A percentile compares a stretch with the other conserved stretches of the same genome.
phyloP scores from a whole-genome alignment of 1,140 invertebrate genomes.

The Triops longicaudatus region DNA sequence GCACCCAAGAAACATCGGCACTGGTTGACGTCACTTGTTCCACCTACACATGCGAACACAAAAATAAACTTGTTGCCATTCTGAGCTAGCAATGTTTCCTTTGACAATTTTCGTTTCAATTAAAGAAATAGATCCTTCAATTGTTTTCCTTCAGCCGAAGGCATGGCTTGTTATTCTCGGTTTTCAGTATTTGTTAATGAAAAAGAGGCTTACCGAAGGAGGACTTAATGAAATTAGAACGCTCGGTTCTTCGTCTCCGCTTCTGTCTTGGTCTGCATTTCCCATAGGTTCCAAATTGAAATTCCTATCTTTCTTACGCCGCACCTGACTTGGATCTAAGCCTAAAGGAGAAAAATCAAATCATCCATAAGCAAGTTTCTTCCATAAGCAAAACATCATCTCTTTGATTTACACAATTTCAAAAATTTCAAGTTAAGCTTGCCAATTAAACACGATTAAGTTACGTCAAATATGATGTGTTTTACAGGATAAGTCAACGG shows the following conservation, averaged over 20 bases:
- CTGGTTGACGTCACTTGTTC: conserved; percentile 7
- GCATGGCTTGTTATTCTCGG: too few relatives aligned
- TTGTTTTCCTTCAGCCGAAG: too few relatives aligned
- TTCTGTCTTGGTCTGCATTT: not conserved
- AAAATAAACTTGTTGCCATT: conserved; percentile 25
- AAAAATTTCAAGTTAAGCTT: too few relatives aligned
- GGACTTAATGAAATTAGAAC: not conserved
- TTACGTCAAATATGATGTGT: too few relatives aligned
- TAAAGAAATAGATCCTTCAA: too few relatives aligned
- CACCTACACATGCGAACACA: conserved; percentile 18
- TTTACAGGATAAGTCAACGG: too few relatives aligned
- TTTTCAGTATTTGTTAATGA: too few relatives aligned
- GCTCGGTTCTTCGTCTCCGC: not conserved
- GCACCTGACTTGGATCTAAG: not conserved
- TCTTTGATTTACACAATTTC: too few relatives aligned
- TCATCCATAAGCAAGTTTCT: not conserved
- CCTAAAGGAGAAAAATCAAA: not conserved
- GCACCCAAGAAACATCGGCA: conserved; percentile 17
- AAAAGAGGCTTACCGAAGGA: not conserved
- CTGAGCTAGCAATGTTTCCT: not conserved
- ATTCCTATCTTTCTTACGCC: not conserved
- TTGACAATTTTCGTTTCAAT: not conserved
- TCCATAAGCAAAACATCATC: too few relatives aligned
- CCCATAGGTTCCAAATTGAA: not conserved
- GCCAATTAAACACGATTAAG: too few relatives aligned